Conservation (phyloP, 2,113 vertebrate genomes). For the Xenopus borealis region DNA sequence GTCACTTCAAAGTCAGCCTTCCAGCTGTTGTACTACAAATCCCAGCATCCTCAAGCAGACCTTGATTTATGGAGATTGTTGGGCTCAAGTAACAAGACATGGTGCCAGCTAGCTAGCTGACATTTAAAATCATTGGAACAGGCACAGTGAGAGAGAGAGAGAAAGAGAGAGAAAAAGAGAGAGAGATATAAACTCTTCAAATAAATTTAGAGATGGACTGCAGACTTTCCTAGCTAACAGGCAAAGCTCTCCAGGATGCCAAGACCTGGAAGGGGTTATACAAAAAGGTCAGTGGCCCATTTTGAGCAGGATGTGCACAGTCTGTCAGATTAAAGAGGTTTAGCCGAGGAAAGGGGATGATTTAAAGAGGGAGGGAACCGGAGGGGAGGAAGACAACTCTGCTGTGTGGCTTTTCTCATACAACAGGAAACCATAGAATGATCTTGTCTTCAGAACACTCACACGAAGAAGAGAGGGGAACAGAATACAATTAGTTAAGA, state of each 20-base stretch:
- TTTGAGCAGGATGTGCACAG: conserved; percentile 7
- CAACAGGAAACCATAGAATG: background rate
- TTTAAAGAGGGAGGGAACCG: background rate
- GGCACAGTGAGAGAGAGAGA: too few relatives aligned
- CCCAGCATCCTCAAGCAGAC: too few relatives aligned
- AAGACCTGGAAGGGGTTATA: conserved; percentile 21
- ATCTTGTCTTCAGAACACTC: background rate
- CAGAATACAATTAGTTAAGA: background rate
- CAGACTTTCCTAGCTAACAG: background rate
- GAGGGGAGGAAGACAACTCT: background rate
- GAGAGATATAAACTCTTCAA: too few relatives aligned
- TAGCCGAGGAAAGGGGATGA: conserved; percentile 12
- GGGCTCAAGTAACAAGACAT: too few relatives aligned
- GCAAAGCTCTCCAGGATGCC: too few relatives aligned
- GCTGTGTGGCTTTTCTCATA: background rate
- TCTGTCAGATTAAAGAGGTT: conserved; percentile 35
- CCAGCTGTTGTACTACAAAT: too few relatives aligned
- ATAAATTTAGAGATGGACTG: too few relatives aligned
- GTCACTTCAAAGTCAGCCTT: too few relatives aligned
- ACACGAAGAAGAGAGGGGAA: background rate
- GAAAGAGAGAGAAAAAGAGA: too few relatives aligned
- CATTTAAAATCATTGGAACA: too few relatives aligned
- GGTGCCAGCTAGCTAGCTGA: too few relatives aligned
- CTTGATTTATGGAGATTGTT: too few relatives aligned
- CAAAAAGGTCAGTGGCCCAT: background rate